These are phyloP conservation scores for Drosophila quinaria DNA, from an alignment of 2,888 invertebrate genomes.

Conservation along the genomic window DNA sequence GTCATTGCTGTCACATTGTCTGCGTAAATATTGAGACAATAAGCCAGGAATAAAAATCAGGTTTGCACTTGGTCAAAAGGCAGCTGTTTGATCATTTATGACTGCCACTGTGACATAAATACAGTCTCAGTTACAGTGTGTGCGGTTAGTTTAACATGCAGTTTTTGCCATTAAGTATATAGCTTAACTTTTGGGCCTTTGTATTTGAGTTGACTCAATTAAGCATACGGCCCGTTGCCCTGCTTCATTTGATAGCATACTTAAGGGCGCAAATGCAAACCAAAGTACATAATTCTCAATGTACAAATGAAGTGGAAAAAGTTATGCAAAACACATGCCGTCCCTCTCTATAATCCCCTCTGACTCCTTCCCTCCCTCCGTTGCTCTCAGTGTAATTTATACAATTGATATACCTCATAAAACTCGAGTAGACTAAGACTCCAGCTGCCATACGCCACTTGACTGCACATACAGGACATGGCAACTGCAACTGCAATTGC, in stretches of 20 bases:
- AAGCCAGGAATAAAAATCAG: conserved; percentile 73
- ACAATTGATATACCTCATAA: conserved; percentile 68
- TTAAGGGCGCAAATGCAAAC: conserved; percentile 28
- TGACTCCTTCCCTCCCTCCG: too few species aligned
- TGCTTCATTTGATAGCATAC: conserved; percentile 38
- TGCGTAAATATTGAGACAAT: conserved; percentile 74
- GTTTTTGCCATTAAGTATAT: conserved; percentile 51
- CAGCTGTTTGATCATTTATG: conserved; percentile 56
- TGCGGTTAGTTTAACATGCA: conserved; percentile 65
- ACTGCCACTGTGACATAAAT: conserved; percentile 22
- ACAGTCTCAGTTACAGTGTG: conserved; percentile 15
- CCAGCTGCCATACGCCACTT: conserved; percentile 44
- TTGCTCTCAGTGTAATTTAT: conserved; percentile 52
- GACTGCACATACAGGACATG: conserved; percentile 57
- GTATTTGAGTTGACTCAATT: conserved; percentile 50
- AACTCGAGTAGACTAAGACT: conserved; percentile 36
- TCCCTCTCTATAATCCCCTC: conserved; percentile 5
- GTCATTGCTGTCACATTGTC: conserved; percentile 38
- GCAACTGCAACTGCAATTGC: conserved; percentile 31
- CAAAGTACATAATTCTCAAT: conserved; percentile 60
- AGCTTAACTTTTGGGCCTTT: conserved; percentile 36
- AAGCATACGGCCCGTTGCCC: conserved; percentile 49
- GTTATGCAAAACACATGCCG: conserved; percentile 38
- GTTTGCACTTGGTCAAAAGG: conserved; percentile 60
- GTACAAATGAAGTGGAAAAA: conserved; percentile 81